A percentile compares a stretch with the other conserved stretches of the same genome.
Conservation (phyloP, 2,113 vertebrate genomes). For the Platysternon megacephalum region DNA sequence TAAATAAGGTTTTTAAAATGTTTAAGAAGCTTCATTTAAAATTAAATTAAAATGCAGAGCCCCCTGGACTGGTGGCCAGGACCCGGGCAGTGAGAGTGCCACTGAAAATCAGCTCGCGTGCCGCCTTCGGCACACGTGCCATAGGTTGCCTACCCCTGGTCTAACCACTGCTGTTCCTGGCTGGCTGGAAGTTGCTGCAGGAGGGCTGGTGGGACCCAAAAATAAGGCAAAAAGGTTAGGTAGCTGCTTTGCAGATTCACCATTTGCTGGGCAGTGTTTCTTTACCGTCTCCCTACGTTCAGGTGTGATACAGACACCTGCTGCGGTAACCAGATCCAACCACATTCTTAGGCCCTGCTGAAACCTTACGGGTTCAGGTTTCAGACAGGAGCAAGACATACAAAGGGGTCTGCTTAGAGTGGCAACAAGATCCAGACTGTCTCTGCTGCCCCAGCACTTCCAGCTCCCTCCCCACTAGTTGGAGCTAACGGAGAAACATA, state of each 20-base stretch:
- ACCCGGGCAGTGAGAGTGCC: no score
- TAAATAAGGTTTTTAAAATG: no score
- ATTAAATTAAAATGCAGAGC: no score
- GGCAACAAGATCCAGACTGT: not conserved
- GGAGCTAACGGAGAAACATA: not conserved
- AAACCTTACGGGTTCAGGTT: not conserved
- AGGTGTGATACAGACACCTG: not conserved
- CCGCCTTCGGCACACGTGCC: no score
- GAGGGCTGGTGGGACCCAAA: not conserved
- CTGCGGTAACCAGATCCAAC: not conserved
- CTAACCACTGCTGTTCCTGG: not conserved
- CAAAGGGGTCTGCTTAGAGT: rapidly evolving
- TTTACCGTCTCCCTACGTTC: not conserved
- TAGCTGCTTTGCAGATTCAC: not conserved
- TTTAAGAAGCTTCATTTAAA: no score
- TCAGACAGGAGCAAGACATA: not conserved
- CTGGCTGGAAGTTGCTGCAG: not conserved
- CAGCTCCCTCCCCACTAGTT: not conserved
- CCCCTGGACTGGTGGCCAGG: no score
- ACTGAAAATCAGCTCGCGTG: no score
- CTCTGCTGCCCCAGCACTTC: not conserved
- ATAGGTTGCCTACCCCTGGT: no score
- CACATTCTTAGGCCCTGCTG: not conserved
- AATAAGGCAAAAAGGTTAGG: not conserved
- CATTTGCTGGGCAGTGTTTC: rapidly evolving